Evolutionary conservation across 2,113 vertebrate species (phyloP).

Genomic region (Eira barbara): DNA sequence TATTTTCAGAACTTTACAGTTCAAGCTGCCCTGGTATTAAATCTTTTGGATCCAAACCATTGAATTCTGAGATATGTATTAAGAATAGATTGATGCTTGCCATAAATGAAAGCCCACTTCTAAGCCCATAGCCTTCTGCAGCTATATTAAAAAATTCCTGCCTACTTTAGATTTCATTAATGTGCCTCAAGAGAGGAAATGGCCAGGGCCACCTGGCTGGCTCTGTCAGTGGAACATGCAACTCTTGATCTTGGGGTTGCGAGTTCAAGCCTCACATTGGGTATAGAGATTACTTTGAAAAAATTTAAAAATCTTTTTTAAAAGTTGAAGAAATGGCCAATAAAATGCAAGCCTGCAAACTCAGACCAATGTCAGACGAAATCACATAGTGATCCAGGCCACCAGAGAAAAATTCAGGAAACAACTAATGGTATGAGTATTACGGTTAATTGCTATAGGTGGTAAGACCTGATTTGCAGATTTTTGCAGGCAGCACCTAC

Average conservation of each 20-base stretch:
- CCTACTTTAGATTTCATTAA: not conserved
- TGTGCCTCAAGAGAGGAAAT: not conserved
- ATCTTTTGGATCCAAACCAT: not conserved
- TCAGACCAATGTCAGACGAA: not conserved
- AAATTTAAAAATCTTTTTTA: not conserved
- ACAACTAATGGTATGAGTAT: not conserved
- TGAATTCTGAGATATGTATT: not conserved
- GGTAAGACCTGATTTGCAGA: not conserved
- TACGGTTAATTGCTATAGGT: not conserved
- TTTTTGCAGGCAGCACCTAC: not conserved
- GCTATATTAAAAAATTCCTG: not conserved
- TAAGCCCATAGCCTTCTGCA: not conserved
- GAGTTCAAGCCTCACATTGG: not conserved
- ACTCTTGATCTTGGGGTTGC: not conserved
- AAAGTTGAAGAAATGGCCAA: not conserved
- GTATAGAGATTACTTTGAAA: not conserved
- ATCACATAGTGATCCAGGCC: not conserved
- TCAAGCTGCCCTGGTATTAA: not conserved
- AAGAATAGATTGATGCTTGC: not conserved
- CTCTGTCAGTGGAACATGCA: not conserved
- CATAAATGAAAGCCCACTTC: not conserved
- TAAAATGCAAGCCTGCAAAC: not conserved
- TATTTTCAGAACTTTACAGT: conserved; percentile 4
- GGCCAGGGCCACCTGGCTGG: not conserved
- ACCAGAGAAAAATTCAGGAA: not conserved